Base-by-base conservation (phyloP, 1,140 invertebrate species). In the Calephelis virginiensis region DNA sequence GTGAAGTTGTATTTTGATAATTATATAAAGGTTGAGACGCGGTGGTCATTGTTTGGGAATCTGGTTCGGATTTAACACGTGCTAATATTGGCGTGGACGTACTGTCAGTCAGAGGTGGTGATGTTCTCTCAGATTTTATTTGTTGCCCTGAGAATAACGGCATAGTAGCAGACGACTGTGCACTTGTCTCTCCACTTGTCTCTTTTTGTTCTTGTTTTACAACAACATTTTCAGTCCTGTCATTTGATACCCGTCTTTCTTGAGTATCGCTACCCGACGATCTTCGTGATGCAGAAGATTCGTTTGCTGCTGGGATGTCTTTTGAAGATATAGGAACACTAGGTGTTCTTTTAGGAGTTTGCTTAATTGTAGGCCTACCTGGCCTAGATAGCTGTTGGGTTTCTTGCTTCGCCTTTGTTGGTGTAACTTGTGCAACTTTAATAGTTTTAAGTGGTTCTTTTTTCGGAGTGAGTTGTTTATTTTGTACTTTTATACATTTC, bases 121-220 rank as follows among this genome's bases (percentile, higher is more conserved):
- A 84, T 8, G 78, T 60, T 71, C 85, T 76, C 72, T 91, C 88
- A 14, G 82, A 76, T 70, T 91, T 91, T 4, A 91, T 85, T 53
- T 59, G 53, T 59, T 83, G 78, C 37, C 72, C 70, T 6, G 84
- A 77, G 65, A 90, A 85, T 63, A 89, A 59, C 2, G 88, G 82
- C 48, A 78, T 63, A 40, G 50, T 73, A 8, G 67, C 67, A 14
- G 59, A 64, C 8, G 40, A 43, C 40, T 43, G 40, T 48, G 75
- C 70, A 12, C 74, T 11, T 61, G 72, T 72, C 12, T 66, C 72
- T 12, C 46, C 67, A 38, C 61, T 11, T 37, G 48, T 48, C 8
- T 81, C 74, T 60, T 80, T 72, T 6, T 82, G 68, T 78, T 90
- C 88, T 74, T 87, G 74, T 74, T 91, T 91, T 5, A 91, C 81